phyloP scores from a whole-genome alignment of 2,888 invertebrate species.

The Phaedon cochleariae region DNA sequence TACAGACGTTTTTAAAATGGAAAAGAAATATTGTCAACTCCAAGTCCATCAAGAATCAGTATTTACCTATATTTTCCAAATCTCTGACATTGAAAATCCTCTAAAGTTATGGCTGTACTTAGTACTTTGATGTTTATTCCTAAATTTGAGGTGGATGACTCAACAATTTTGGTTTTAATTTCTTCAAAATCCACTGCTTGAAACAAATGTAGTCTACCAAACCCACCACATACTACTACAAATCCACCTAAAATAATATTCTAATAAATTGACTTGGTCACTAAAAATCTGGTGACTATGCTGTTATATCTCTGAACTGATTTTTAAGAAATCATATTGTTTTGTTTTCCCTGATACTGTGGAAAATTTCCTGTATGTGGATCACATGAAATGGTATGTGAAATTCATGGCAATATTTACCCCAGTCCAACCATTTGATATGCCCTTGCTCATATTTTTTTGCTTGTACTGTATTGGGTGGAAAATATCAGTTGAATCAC shows the following conservation, averaged over 20 bases:
- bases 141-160: slow-evolving; percentile 81
- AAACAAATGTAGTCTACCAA: slow-evolving; percentile 91
- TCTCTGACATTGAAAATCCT: slow-evolving; percentile 86
- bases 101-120: slow-evolving; percentile 79
- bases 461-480: too few relatives aligned
- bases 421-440: too few relatives aligned
- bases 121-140: slow-evolving; percentile 86
- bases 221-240: slow-evolving; percentile 89
- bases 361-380: too few relatives aligned
- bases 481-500: too few relatives aligned
- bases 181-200: slow-evolving; percentile 85
- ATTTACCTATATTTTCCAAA: slow-evolving; percentile 91
- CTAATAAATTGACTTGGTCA: too few relatives aligned
- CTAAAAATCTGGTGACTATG: too few relatives aligned
- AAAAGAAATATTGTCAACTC: not conserved
- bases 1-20: not conserved
- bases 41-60: slow-evolving; percentile 82
- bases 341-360: too few relatives aligned
- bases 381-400: too few relatives aligned
- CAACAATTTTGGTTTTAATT: slow-evolving; percentile 86
- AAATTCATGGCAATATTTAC: too few relatives aligned
- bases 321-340: too few relatives aligned
- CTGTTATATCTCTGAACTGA: too few relatives aligned
- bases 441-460: too few relatives aligned
- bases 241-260: slow-evolving; percentile 80